Base-by-base conservation (phyloP, 2,888 invertebrate species). In the Alentia gelatinosa region DNA sequence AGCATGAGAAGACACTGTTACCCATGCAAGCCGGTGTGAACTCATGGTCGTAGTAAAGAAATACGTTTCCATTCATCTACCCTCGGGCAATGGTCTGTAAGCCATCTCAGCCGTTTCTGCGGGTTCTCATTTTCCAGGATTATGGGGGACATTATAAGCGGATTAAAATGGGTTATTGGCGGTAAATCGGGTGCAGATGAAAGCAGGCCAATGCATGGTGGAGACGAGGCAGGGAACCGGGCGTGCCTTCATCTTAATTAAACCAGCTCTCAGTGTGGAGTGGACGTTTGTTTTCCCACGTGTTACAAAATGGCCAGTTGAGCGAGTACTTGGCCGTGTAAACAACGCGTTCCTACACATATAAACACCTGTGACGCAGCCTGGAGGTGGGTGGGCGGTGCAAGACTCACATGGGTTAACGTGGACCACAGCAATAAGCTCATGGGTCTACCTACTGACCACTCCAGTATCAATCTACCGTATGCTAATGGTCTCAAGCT, bases 281-380 rank as follows among this genome's bases (percentile, higher is more conserved):
- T 68, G 68, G 23, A 4, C 68, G 68, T 30, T 68, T 68, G 68
- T 68, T 68, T 68, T 30, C 68, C 30, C 68, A 68, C 68, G 33
- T 68, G 68, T 26, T 68, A 26, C 26, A 30, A 47, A 68, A 26
- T 26, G 33, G 30, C 68, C 68, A 68, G 68, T 68, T 68, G 68
- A 30, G 30, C 30, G 30, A 68, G 68, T 68, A 68, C 68, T 68
- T 68, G 30, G 23, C n/a, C 30, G 26, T 26, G 68, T 68, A 68
- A 68, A 68, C 68, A 68, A 26, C 30, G 68, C 68, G 68, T 68
- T 68, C 12, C 68, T 56, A 68, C 68, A 68, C 68, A 68, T 68
- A 68, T 68, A 68, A 4, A 68, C 68, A 68, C 68, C 68, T 68
- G 68, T 68, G 30, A 68, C 26, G 33, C 68, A 12, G 12, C 26